Percentiles rank a stretch among this genome's conserved stretches.
Conservation (phyloP, 1,140 invertebrate genomes). For the Carposina sasakii region DNA sequence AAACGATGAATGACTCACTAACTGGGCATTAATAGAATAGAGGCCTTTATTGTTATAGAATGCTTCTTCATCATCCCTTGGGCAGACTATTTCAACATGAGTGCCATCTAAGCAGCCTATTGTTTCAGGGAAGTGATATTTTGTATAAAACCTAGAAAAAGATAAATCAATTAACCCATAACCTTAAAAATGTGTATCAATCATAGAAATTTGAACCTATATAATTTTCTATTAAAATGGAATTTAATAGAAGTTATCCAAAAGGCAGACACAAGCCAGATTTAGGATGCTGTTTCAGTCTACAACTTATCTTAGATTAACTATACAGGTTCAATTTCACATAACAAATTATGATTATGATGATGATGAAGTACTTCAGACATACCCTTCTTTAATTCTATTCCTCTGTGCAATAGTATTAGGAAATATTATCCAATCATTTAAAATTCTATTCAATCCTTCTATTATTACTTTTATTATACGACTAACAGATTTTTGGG, state of each 20-base stretch:
- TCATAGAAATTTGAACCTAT: no score
- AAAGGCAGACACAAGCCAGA: no score
- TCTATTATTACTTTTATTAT: slow-evolving; percentile 38
- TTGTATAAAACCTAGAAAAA: slow-evolving; percentile 37
- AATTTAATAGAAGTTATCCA: no score
- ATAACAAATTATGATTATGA: no score
- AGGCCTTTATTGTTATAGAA: slow-evolving; percentile 41
- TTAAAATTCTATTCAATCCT: slow-evolving; percentile 31
- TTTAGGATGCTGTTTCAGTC: no score
- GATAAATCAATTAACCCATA: no score
- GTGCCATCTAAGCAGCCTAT: slow-evolving; percentile 39
- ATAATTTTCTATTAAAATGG: no score
- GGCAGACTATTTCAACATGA: slow-evolving; percentile 39
- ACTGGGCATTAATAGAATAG: slow-evolving; percentile 45
- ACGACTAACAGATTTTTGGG: slow-evolving; percentile 40
- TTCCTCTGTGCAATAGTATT: slow-evolving; percentile 25
- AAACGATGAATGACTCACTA: slow-evolving; percentile 24
- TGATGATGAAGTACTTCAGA: no score
- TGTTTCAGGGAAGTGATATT: slow-evolving; percentile 41
- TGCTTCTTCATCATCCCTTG: slow-evolving; percentile 42
- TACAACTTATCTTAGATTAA: no score
- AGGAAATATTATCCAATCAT: slow-evolving; percentile 36
- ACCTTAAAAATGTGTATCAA: no score
- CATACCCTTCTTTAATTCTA: slow-evolving; percentile 39
- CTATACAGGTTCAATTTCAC: no score